Conservation (phyloP, 2,797 vertebrate genomes). For the Clamator glandarius region DNA sequence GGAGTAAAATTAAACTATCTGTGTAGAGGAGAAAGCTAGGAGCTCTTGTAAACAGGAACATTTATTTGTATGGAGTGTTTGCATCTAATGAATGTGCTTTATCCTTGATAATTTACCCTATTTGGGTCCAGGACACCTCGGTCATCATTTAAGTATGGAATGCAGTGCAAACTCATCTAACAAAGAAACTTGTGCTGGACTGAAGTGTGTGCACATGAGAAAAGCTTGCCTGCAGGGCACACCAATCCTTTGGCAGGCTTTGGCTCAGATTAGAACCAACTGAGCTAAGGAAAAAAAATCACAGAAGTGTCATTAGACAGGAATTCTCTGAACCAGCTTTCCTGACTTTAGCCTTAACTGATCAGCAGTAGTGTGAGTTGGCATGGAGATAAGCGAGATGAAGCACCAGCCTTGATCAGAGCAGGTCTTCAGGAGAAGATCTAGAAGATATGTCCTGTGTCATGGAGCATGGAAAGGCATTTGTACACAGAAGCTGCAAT, state of each 20-base stretch:
- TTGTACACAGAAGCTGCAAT: background rate
- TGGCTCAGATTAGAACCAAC: background rate
- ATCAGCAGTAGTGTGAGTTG: background rate
- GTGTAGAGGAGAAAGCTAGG: background rate
- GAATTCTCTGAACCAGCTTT: background rate
- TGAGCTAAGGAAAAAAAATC: background rate
- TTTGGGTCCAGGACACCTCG: background rate
- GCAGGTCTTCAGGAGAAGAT: background rate
- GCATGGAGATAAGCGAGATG: background rate
- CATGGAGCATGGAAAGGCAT: background rate
- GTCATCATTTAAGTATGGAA: background rate
- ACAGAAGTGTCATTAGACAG: background rate
- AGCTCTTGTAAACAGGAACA: constrained; percentile 17
- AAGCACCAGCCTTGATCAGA: background rate
- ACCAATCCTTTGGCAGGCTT: background rate
- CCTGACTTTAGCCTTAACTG: background rate
- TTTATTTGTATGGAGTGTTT: constrained; percentile 15
- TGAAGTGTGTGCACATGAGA: background rate
- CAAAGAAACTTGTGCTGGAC: background rate
- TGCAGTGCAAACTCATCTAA: background rate
- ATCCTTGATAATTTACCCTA: background rate
- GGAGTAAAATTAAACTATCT: constrained; percentile 16
- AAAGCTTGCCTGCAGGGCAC: background rate
- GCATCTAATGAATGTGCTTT: background rate
- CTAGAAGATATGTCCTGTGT: background rate